Conservation (phyloP, 2,797 vertebrate genomes). For the Lepidocolaptes lacrymiger region DNA sequence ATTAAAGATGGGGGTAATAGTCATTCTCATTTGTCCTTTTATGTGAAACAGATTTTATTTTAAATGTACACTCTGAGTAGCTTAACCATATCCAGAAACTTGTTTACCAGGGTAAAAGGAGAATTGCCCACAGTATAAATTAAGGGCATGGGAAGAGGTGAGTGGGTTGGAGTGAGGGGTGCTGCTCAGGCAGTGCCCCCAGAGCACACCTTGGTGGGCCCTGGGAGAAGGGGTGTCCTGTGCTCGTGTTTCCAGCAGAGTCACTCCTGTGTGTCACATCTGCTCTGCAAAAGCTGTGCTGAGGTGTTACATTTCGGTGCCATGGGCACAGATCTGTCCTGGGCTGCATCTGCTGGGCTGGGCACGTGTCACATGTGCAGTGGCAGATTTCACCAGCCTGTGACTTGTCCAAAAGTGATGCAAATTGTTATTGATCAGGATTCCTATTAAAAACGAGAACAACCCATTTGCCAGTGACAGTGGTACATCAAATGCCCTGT, state of each 20-base stretch:
- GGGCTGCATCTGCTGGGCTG: not conserved
- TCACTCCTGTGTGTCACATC: not conserved
- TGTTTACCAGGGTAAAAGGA: conserved; percentile 23
- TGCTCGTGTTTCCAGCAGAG: not conserved
- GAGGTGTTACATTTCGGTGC: not conserved
- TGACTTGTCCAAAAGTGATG: not conserved
- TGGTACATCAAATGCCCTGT: not conserved
- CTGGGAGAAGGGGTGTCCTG: not conserved
- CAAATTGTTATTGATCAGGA: not conserved
- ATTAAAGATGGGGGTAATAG: conserved; percentile 74
- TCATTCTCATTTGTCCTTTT: conserved; percentile 80
- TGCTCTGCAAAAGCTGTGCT: not conserved
- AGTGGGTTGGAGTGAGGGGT: not conserved
- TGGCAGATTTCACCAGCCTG: not conserved
- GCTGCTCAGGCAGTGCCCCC: not conserved
- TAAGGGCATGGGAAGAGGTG: conserved; percentile 43
- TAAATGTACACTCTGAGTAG: conserved; percentile 67
- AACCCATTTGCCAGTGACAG: accelerated
- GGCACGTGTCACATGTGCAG: not conserved
- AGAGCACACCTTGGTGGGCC: not conserved
- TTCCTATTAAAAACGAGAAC: not conserved
- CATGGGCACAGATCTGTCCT: not conserved
- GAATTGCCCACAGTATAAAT: not conserved
- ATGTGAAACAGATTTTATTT: conserved; percentile 81
- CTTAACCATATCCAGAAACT: conserved; percentile 73